Evolutionary conservation across 2,888 invertebrate species (phyloP).

Genomic region (Drosophila setosimentum): DNA sequence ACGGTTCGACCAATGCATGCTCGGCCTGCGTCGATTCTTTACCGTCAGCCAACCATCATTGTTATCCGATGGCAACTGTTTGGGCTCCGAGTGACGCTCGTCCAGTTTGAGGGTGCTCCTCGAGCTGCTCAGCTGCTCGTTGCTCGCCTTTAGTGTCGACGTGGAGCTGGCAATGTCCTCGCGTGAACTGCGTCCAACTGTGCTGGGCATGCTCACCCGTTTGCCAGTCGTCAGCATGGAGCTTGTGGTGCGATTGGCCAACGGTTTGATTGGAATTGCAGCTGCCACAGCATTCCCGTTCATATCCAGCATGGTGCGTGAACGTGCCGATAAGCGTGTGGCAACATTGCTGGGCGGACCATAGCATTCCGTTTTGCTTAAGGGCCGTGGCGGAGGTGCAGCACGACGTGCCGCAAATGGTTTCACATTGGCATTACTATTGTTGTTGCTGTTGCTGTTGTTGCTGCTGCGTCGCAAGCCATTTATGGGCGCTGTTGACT

Average conservation of each 20-base stretch:
- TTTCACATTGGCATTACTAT: conserved; percentile 23
- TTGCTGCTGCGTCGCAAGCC: conserved; percentile 51
- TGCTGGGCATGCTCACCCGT: conserved; percentile 32
- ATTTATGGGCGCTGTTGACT: conserved; percentile 28
- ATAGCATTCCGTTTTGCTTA: conserved; percentile 74
- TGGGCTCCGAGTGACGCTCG: conserved; percentile 82
- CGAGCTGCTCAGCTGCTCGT: conserved; percentile 82
- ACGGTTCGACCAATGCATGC: conserved; percentile 90
- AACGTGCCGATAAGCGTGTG: conserved; percentile 82
- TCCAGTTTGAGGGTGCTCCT: conserved; percentile 71
- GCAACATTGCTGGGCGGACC: conserved; percentile 82
- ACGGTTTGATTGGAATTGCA: conserved; percentile 11
- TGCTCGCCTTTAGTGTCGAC: conserved; percentile 85
- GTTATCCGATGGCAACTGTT: conserved; percentile 81
- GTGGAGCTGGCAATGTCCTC: conserved; percentile 84
- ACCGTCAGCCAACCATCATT: conserved; percentile 96
- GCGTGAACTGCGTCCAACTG: conserved; percentile 52
- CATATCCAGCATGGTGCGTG: conserved; percentile 85
- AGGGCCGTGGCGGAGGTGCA: conserved; percentile 65
- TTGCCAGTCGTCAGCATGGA: conserved; percentile 24
- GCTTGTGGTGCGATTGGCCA: conserved; percentile 38
- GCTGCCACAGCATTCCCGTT: conserved; percentile 53
- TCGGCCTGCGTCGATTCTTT: conserved; percentile 90
- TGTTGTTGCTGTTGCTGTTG: conserved; percentile 30
- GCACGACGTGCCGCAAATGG: conserved; percentile 9